Percentiles rank a stretch among this genome's conserved stretches.
Conservation (phyloP, 2,797 vertebrate species). For the Sebastes miniatus region DNA sequence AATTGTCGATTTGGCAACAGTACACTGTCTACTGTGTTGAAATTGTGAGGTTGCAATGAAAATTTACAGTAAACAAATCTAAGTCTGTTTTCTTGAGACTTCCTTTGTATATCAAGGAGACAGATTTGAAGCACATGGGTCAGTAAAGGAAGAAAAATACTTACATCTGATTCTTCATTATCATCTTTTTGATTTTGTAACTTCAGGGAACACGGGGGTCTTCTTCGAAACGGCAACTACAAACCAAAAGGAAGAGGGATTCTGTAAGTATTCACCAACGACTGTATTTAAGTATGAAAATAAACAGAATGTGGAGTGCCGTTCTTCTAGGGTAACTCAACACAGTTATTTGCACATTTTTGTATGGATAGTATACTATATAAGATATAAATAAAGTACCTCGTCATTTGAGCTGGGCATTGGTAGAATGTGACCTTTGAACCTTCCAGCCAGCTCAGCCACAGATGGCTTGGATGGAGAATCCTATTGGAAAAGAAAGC, state of each 20-base stretch:
- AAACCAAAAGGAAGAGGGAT: neutral
- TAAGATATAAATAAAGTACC: constrained; percentile 50
- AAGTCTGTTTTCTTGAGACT: neutral
- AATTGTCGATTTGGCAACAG: neutral
- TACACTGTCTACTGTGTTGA: neutral
- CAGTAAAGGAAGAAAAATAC: neutral
- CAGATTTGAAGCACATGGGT: neutral
- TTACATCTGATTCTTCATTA: constrained; percentile 62
- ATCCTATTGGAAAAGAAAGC: constrained; percentile 61
- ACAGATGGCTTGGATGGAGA: constrained; percentile 86
- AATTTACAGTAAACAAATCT: constrained; percentile 5
- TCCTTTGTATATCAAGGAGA: neutral
- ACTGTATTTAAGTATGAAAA: neutral
- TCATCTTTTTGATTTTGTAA: constrained; percentile 57
- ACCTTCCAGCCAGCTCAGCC: constrained; percentile 90
- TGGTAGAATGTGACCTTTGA: constrained; percentile 85
- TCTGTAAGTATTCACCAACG: neutral
- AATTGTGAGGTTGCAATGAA: neutral
- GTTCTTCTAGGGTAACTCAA: neutral
- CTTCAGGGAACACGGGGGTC: constrained; percentile 68
- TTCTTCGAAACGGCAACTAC: constrained; percentile 58
- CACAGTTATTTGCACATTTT: neutral
- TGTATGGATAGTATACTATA: neutral
- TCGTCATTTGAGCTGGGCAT: constrained; percentile 80
- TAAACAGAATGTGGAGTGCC: neutral